Conservation (phyloP, 2,113 vertebrate species). For the Pedetes capensis region DNA sequence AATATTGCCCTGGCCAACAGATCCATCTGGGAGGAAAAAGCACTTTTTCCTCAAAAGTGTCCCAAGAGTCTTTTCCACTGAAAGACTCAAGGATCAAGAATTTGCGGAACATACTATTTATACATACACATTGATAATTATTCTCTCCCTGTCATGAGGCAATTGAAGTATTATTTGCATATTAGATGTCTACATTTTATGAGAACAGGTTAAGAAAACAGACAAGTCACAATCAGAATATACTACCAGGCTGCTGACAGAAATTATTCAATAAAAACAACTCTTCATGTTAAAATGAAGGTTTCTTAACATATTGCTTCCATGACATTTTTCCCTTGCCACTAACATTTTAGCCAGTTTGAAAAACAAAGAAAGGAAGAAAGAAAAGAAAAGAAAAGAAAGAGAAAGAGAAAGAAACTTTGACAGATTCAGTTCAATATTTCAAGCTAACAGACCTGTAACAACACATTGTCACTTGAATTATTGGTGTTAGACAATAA, state of each 20-base stretch:
- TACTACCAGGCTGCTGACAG: conserved; percentile 46
- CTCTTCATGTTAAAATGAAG: conserved; percentile 36
- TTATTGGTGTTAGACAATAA: conserved; percentile 75
- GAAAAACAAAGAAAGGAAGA: neutral
- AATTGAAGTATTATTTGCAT: conserved; percentile 40
- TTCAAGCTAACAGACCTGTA: conserved; percentile 71
- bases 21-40: conserved; percentile 85
- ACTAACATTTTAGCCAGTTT: conserved; percentile 59
- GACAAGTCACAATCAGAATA: conserved; percentile 35
- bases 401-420: conserved; percentile 41
- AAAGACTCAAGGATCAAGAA: conserved; percentile 82
- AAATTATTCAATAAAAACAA: conserved; percentile 71
- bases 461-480: conserved; percentile 70
- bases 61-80: conserved; percentile 80
- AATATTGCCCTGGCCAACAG: conserved; percentile 84
- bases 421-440: conserved; percentile 73
- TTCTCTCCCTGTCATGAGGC: conserved; percentile 74
- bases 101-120: conserved; percentile 63
- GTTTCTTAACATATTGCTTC: conserved; percentile 52
- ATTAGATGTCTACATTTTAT: conserved; percentile 63
- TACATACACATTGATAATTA: conserved; percentile 68
- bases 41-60: conserved; percentile 82
- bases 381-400: neutral
- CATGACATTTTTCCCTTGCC: neutral
- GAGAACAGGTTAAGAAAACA: conserved; percentile 53